Conservation (phyloP, 2,888 invertebrate genomes). For the Amphiduros pacificus region DNA sequence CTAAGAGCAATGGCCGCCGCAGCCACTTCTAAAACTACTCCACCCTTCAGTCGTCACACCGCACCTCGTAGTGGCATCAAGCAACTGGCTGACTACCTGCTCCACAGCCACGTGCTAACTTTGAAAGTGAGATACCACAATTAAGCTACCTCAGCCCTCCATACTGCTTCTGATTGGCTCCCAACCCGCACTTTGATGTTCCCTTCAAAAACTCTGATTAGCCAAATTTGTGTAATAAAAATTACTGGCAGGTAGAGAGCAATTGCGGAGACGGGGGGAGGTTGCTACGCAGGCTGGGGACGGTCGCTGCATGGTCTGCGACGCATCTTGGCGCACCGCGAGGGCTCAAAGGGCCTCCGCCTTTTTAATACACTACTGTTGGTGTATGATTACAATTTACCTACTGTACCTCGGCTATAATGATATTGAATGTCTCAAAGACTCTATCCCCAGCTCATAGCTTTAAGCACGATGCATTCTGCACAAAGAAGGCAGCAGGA, state of each 20-base stretch:
- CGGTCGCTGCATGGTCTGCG: background rate
- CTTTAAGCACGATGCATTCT: too few relatives aligned
- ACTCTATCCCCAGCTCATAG: too few relatives aligned
- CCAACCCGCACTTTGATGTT: constrained; percentile 12
- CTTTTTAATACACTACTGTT: constrained; percentile 9
- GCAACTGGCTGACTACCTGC: too few relatives aligned
- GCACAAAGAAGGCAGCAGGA: too few relatives aligned
- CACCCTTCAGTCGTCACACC: too few relatives aligned
- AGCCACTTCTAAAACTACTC: too few relatives aligned
- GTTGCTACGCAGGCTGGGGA: background rate
- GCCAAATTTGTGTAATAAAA: constrained; percentile 20
- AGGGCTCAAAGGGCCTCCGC: constrained; percentile 4
- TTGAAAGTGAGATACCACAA: constrained; percentile 20
- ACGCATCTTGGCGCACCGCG: background rate
- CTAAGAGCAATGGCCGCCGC: too few relatives aligned
- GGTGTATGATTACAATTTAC: constrained; percentile 10
- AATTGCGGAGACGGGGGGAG: background rate
- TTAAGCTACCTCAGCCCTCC: constrained; percentile 15
- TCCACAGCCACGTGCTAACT: too few relatives aligned
- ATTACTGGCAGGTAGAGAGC: constrained; percentile 19
- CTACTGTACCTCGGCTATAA: background rate
- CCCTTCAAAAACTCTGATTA: constrained; percentile 20
- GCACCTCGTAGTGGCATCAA: too few relatives aligned
- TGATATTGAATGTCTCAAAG: constrained; percentile 7
- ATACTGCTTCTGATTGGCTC: constrained; percentile 15